A percentile compares a stretch with the other conserved stretches of the same genome.
These are phyloP conservation scores for Orgyia antiqua DNA, from an alignment of 2,888 invertebrate genomes.

Conservation along the genomic window DNA sequence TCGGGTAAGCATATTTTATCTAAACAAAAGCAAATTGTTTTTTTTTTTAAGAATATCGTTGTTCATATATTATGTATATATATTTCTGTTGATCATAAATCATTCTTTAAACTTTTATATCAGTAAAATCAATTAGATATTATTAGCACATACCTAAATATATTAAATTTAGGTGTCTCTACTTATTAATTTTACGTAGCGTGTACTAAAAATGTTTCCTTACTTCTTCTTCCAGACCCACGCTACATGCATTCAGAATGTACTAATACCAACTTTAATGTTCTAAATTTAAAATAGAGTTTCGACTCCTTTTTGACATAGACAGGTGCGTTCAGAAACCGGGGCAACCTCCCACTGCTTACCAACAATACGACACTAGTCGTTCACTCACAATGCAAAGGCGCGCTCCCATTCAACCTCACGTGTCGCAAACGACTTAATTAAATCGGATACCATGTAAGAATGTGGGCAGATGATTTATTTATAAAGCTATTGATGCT, in stretches of 20 bases:
- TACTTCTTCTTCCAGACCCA: conserved; percentile 32
- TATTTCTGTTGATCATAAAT: no score
- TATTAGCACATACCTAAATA: no score
- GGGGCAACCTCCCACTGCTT: conserved; percentile 66
- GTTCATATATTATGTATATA: no score
- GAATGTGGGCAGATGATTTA: conserved; percentile 62
- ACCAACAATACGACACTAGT: conserved; percentile 58
- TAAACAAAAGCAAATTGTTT: no score
- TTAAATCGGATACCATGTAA: conserved; percentile 63
- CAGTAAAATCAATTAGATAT: no score
- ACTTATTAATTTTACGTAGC: conserved; percentile 1
- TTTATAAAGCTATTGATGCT: conserved; percentile 31
- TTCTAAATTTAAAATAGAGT: conserved; percentile 35
- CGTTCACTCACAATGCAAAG: conserved; percentile 33
- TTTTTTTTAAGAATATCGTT: no score
- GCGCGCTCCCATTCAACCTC: conserved; percentile 51
- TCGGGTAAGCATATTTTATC: no score
- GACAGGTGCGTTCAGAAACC: conserved; percentile 70
- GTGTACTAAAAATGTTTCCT: conserved; percentile 12
- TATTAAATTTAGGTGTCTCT: no score
- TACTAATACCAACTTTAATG: conserved; percentile 26
- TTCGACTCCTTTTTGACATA: conserved; percentile 18
- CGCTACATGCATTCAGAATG: conserved; percentile 20
- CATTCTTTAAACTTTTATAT: no score
- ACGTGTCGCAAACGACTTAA: conserved; percentile 71